Evolutionary conservation across 64 coral and sea anemone genomes (phyloP).

Genomic region (Stylophora pistillata): DNA sequence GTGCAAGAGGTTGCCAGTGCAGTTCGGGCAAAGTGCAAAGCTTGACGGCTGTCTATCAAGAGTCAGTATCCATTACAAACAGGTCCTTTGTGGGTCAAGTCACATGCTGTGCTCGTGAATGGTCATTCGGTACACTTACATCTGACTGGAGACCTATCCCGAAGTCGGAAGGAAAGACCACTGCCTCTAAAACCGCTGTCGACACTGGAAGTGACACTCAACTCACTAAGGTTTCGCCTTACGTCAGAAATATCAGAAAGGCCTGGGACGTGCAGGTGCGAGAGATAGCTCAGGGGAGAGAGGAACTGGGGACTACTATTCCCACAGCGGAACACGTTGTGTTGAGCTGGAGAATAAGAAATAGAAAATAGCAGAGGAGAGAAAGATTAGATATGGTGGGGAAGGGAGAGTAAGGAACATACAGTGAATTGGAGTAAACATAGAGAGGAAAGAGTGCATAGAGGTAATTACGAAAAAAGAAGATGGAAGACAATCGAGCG

Average conservation of each 20-base stretch:
- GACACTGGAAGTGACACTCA: conserved; percentile 68
- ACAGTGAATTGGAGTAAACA: too few species aligned
- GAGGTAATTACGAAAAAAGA: neutral
- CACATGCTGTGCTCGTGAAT: conserved; percentile 33
- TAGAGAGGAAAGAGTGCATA: neutral
- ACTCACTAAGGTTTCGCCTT: conserved; percentile 51
- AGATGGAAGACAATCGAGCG: neutral
- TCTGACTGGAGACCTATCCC: conserved; percentile 24
- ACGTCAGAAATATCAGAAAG: conserved; percentile 43
- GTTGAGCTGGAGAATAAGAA: conserved; percentile 51
- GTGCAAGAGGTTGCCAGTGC: neutral
- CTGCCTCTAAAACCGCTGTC: conserved; percentile 69
- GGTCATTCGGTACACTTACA: conserved; percentile 40
- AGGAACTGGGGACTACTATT: conserved; percentile 50
- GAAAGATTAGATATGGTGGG: neutral
- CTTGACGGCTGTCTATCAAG: neutral
- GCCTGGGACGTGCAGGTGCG: conserved; percentile 55
- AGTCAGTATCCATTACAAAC: neutral
- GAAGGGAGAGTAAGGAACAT: neutral
- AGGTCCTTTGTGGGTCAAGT: neutral
- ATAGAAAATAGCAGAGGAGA: conserved; percentile 16
- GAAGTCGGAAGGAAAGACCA: conserved; percentile 50
- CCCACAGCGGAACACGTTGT: conserved; percentile 45
- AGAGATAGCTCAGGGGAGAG: conserved; percentile 52
- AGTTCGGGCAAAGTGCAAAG: neutral